Conservation (phyloP, 2,797 vertebrate species). For the Esox lucius region DNA sequence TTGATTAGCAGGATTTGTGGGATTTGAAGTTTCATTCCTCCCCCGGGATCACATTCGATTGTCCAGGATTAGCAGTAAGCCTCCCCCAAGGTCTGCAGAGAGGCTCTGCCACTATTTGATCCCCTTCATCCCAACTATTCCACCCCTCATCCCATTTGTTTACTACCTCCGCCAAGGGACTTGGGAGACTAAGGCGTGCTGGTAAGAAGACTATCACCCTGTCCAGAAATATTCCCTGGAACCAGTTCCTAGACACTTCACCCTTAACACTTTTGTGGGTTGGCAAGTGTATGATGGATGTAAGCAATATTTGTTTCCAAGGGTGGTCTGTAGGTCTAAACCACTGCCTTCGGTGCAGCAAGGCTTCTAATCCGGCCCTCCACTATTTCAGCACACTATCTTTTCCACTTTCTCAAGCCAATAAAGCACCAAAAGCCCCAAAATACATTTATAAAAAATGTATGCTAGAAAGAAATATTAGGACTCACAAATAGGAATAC, state of each 20-base stretch:
- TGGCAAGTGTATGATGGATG: neutral
- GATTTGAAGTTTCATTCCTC: conserved; percentile 11
- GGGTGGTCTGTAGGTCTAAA: too few species aligned
- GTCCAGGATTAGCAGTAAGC: conserved; percentile 21
- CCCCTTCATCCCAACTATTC: conserved; percentile 5
- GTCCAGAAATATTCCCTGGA: neutral
- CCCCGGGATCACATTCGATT: conserved; percentile 17
- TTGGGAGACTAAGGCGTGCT: neutral
- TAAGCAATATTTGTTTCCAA: neutral
- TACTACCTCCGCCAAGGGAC: conserved; percentile 2
- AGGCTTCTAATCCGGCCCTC: too few species aligned
- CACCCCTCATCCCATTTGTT: conserved; percentile 11
- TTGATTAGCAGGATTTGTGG: conserved; percentile 19
- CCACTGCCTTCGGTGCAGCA: too few species aligned
- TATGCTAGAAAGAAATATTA: too few species aligned
- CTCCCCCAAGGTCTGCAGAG: conserved; percentile 16
- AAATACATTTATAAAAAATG: too few species aligned
- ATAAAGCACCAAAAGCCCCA: too few species aligned
- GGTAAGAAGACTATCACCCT: neutral
- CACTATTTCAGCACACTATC: too few species aligned
- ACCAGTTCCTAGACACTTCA: neutral
- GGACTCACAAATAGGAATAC: too few species aligned
- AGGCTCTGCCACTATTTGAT: neutral
- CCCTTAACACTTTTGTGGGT: neutral
- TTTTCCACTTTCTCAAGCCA: too few species aligned